Evolutionary conservation across 1,140 invertebrate species (phyloP), one percentile per base, ranked within the genome.

Genomic region (Conus betulinus): DNA sequence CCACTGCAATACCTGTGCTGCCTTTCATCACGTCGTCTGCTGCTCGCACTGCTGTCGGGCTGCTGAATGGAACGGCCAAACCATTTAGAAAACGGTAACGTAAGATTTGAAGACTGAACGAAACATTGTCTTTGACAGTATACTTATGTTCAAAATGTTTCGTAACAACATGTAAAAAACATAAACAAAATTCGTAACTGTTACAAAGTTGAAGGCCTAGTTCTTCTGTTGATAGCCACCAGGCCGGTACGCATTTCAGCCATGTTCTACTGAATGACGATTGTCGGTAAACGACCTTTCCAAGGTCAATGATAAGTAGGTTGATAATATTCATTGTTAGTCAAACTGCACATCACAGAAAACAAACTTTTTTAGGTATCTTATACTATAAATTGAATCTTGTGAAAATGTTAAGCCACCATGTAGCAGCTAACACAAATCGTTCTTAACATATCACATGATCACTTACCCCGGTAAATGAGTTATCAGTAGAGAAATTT

Each of bases 1-100:
- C 25, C 23, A 39, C 39, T 11, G 85, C 3, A 87, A 87, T 87
- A 87, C 85, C 85, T 87, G 67, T 71, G 52, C 5, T 11, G 5
- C 6, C 23, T 87, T 87, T 76, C 85, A 52, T 87, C 85, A 87
- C 85, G 85, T 87, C 85, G 85, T 87, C 85, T 87, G 85, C 85
- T 71, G 15, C n/a, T 4, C 63, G 27, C 6, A 57, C 0, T 5
- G 6, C 8, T 20, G 52, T 20, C 10, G 25, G 52, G 7, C 57
- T 55, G n/a, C 13, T 39, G 15, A 27, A 53, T 63, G 53, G 20
- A 83, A n/a, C 13, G 10, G 39, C 53, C 81, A 83, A 52, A 23
- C 55, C 55, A 67, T 60, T 63, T 25, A 63, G 6, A 51, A 81
- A 55, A 23, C 79, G 39, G 23, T 53, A 81, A 7, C 3, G 23